Conservation (phyloP, 2,797 vertebrate genomes). For the Petrocephalus schoutedeni region DNA sequence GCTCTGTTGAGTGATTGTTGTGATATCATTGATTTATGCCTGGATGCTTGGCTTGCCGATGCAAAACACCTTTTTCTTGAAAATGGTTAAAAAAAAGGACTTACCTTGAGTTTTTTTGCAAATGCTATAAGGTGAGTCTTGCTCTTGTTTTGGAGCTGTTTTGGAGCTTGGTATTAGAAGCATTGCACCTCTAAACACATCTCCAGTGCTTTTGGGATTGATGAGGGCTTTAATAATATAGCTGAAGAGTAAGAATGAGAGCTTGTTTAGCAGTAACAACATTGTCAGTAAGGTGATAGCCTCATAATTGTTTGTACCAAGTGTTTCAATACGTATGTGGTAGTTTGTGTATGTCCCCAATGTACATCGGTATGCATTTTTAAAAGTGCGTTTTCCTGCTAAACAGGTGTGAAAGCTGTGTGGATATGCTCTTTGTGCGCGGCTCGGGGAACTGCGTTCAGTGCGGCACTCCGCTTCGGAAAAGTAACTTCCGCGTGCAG, state of each 20-base stretch:
- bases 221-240: background rate
- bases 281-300: background rate
- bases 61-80: background rate
- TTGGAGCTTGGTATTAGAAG: background rate
- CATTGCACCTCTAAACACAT: background rate
- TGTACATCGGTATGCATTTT: conserved; percentile 45
- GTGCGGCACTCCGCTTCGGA: conserved; percentile 86
- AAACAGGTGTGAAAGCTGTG: conserved; percentile 89
- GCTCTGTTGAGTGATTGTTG: background rate
- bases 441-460: conserved; percentile 93
- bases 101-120: background rate
- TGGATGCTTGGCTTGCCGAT: background rate
- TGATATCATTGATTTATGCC: background rate
- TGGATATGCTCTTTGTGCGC: conserved; percentile 91
- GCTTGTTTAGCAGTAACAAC: background rate
- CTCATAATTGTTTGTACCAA: background rate
- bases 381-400: background rate
- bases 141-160: background rate
- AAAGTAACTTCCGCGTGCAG: conserved; percentile 93
- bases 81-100: background rate
- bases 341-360: conserved; percentile 15
- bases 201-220: background rate
- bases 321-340: background rate
- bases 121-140: background rate
- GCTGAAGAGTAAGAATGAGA: background rate